Conservation (phyloP, 2,797 vertebrate species). For the Myotis vivesi region DNA sequence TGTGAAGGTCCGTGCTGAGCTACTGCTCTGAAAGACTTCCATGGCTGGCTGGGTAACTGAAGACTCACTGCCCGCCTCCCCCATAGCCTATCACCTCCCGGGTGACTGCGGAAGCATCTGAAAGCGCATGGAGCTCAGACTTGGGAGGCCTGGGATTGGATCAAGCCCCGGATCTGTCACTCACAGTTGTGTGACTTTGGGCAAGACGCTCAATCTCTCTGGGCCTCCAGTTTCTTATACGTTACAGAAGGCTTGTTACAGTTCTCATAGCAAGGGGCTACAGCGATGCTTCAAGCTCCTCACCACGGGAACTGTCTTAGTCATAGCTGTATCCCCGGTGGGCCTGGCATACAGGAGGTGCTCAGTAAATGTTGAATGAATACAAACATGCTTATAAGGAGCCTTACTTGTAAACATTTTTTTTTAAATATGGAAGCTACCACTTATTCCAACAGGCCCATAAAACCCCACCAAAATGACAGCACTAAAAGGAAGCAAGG, state of each 20-base stretch:
- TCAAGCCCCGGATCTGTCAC: neutral
- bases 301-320: neutral
- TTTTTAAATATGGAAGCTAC: neutral
- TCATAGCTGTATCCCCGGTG: neutral
- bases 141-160: neutral
- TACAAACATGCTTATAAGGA: neutral
- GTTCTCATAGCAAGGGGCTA: neutral
- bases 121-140: neutral
- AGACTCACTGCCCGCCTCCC: neutral
- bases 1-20: neutral
- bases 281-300: neutral
- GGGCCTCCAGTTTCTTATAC: neutral
- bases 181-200: neutral
- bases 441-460: neutral
- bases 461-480: neutral
- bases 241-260: conserved; percentile 1
- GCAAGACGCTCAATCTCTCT: conserved; percentile 23
- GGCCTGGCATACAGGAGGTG: neutral
- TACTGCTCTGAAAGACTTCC: neutral
- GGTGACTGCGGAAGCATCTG: neutral
- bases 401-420: neutral
- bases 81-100: neutral
- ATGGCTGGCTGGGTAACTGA: neutral
- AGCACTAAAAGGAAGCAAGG: neutral
- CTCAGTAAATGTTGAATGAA: neutral